phyloP scores from a whole-genome alignment of 64 coral and sea anemone genomes.

The Cladopsammia gracilis region DNA sequence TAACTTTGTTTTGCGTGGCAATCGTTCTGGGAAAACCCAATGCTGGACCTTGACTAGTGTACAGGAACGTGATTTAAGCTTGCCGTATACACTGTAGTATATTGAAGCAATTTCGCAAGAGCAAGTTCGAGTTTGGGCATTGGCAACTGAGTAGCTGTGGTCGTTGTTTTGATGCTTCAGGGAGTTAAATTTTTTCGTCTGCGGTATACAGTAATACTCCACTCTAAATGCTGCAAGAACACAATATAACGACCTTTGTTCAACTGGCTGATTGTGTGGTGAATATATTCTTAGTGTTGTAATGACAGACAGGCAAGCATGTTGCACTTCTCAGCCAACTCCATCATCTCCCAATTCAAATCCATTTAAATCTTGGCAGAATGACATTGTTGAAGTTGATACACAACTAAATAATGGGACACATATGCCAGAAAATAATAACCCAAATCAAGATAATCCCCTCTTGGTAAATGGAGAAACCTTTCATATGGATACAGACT shows the following conservation, averaged over 20 bases:
- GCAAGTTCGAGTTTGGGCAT: not conserved
- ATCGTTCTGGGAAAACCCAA: not conserved
- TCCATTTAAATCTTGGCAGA: constrained; percentile 28
- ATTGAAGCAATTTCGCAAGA: not conserved
- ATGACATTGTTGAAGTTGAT: not conserved
- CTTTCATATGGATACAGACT: not conserved
- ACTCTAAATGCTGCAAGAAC: not conserved
- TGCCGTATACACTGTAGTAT: too few species aligned
- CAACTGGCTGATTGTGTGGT: not conserved
- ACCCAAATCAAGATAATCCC: constrained; percentile 9
- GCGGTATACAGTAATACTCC: not conserved
- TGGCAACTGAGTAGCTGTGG: not conserved
- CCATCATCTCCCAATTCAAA: constrained; percentile 35
- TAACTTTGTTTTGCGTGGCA: not conserved
- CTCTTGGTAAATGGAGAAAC: not conserved
- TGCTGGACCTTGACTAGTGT: not conserved
- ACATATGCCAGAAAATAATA: constrained; percentile 21
- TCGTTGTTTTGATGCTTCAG: not conserved
- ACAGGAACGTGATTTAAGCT: not conserved
- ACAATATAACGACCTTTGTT: not conserved
- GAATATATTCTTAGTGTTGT: not conserved
- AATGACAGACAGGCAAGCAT: constrained; percentile 35
- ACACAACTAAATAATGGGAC: not conserved
- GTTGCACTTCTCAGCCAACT: constrained; percentile 7
- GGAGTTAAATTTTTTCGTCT: not conserved